phyloP scores from a whole-genome alignment of 1,140 invertebrate species.

The Drosophila nigrodunni region DNA sequence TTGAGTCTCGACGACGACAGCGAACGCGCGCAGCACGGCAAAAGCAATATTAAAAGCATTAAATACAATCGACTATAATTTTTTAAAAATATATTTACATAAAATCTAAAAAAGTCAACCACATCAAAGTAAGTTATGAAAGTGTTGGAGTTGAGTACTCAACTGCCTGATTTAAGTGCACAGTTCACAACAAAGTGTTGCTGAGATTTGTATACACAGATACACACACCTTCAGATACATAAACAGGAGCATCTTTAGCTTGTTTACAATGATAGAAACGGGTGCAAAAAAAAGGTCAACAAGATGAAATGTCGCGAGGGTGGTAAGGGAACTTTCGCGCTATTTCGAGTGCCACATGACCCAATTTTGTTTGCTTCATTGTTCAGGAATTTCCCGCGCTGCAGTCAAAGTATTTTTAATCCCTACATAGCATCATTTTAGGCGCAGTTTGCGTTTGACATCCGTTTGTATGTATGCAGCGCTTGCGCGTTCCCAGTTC shows the following conservation, averaged over 20 bases:
- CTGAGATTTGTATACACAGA: neutral
- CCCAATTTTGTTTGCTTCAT: conserved; percentile 45
- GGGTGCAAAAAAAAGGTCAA: neutral
- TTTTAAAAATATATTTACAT: conserved; percentile 11
- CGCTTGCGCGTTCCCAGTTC: conserved; percentile 70
- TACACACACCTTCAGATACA: neutral
- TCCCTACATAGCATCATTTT: conserved; percentile 56
- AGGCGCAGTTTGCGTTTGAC: conserved; percentile 36
- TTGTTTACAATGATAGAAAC: conserved; percentile 1
- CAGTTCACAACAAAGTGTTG: neutral
- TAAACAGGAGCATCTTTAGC: conserved; percentile 2
- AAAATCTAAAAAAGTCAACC: neutral
- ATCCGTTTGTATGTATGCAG: conserved; percentile 51
- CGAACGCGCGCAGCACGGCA: conserved; percentile 59
- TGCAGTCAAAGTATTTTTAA: conserved; percentile 19
- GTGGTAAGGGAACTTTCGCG: neutral
- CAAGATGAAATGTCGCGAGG: neutral
- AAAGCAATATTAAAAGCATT: conserved; percentile 35
- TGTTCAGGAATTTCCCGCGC: conserved; percentile 17
- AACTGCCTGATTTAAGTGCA: neutral
- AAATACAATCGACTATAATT: conserved; percentile 10
- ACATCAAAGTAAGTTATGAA: conserved; percentile 32
- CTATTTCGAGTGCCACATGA: conserved; percentile 61
- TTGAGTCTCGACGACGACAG: conserved; percentile 70
- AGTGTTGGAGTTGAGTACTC: neutral